Base-by-base conservation (phyloP, 2,888 invertebrate species). In the Lasius fuliginosus region DNA sequence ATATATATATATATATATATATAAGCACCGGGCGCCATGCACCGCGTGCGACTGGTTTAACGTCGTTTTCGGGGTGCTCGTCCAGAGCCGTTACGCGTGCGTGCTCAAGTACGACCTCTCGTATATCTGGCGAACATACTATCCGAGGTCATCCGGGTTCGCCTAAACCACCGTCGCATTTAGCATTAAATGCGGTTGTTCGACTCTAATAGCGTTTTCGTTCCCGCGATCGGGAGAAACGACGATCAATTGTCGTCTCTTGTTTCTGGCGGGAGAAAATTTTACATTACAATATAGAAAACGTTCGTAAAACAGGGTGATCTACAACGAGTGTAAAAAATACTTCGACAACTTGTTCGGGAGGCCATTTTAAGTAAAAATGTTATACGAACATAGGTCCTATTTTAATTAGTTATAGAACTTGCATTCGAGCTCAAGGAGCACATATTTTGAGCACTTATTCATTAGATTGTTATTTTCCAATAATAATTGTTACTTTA, bases 31-130 rank as follows among this genome's bases (percentile, higher is more conserved):
- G 36, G 11, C 64, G 30, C 12, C 68, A 58, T n/a, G 68, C 60
- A 18, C 56, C 68, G 77, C 56, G 58, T 40, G 68, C 68, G 40
- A 42, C 36, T 49, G 76, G 36, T 36, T 65, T 53, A 58, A 69
- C 33, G 56, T 60, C 46, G 79, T 62, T 81, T 71, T 81, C 71
- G 79, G 71, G 60, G 56, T 40, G 40, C 40, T 56, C 67, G 67
- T 77, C 49, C 46, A 60, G 12, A 69, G 79, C 60, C 36, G 71
- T 62, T 69, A 81, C 71, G 60, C 79, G 69, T 71, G 79, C 79
- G 68, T 79, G 79, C 46, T 60, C 79, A 71, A 60, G 46, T 60
- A 60, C 36, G 69, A 79, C 58, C 69, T 69, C 69, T 53, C 53
- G 53, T 53, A 46, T 60, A 60, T 33, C 79, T 53, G 58, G 69